A percentile compares a stretch with the other conserved stretches of the same genome.
Evolutionary conservation across 2,113 vertebrate genomes (phyloP).

Genomic region (Variabilichromis moorii): DNA sequence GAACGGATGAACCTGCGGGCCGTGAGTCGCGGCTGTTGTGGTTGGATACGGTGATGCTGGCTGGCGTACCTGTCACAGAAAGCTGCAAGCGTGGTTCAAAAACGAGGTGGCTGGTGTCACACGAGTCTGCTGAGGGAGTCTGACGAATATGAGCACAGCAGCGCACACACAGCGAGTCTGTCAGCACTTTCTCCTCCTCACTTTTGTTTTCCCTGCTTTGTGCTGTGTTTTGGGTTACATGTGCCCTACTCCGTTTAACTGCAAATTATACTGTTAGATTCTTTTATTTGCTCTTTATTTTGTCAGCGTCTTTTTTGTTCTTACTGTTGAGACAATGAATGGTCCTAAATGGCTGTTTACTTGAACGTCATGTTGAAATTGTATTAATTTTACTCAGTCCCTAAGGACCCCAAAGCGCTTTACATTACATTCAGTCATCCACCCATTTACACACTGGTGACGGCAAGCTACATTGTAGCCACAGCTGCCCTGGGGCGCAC

Average conservation of each 20-base stretch:
- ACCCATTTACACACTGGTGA: no score
- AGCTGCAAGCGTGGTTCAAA: slow-evolving; percentile 56
- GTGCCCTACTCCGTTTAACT: neutral
- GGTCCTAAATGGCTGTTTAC: neutral
- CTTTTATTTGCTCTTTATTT: neutral
- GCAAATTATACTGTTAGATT: neutral
- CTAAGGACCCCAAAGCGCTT: no score
- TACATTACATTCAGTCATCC: no score
- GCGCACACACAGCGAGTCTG: neutral
- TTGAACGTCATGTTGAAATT: neutral
- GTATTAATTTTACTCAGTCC: no score
- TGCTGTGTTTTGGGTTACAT: neutral
- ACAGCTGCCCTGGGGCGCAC: fast-evolving
- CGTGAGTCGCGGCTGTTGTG: slow-evolving; percentile 18
- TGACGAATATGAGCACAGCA: slow-evolving; percentile 26
- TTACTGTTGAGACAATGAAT: neutral
- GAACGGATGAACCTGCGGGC: slow-evolving; percentile 49
- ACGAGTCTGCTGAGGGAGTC: slow-evolving; percentile 32
- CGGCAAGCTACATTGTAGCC: fast-evolving
- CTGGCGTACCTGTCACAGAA: slow-evolving; percentile 65
- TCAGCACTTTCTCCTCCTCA: slow-evolving; percentile 39
- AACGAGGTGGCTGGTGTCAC: slow-evolving; percentile 64
- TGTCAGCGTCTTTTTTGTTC: neutral
- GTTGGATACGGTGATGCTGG: slow-evolving; percentile 52
- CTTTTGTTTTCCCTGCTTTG: neutral